phyloP scores from a whole-genome alignment of 2,113 vertebrate genomes.

The Pterophyllum scalare region DNA sequence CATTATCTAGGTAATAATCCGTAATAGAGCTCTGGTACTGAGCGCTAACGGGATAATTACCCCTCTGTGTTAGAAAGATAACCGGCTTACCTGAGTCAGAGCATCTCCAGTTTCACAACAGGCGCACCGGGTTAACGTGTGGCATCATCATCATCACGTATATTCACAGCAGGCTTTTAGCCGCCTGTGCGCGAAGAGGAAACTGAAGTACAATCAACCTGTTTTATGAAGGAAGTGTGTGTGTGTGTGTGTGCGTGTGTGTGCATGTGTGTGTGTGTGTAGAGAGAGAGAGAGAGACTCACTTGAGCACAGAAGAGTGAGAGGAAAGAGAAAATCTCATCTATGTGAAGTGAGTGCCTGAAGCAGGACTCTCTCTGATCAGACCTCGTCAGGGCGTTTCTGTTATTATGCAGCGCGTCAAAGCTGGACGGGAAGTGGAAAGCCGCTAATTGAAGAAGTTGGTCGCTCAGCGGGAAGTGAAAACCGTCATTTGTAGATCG shows the following conservation, averaged over 20 bases:
- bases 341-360: neutral
- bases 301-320: neutral
- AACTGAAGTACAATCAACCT: neutral
- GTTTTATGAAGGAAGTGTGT: neutral
- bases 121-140: neutral
- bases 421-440: neutral
- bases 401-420: neutral
- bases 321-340: neutral
- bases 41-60: neutral
- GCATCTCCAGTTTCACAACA: neutral
- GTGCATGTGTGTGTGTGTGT: neutral
- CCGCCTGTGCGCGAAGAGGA: slow-evolving; percentile 27
- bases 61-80: neutral
- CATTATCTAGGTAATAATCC: neutral
- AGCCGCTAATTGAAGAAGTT: slow-evolving; percentile 4
- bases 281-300: neutral
- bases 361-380: neutral
- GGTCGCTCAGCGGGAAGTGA: neutral
- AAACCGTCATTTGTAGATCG: neutral
- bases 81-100: neutral
- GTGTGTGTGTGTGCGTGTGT: neutral
- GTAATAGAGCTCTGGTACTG: neutral
- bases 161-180: slow-evolving; percentile 1
- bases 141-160: slow-evolving; percentile 2
- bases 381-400: neutral